A percentile compares a stretch with the other conserved stretches of the same genome.
Evolutionary conservation across 2,888 invertebrate species (phyloP).

Genomic region (Mellilla xanthometata): DNA sequence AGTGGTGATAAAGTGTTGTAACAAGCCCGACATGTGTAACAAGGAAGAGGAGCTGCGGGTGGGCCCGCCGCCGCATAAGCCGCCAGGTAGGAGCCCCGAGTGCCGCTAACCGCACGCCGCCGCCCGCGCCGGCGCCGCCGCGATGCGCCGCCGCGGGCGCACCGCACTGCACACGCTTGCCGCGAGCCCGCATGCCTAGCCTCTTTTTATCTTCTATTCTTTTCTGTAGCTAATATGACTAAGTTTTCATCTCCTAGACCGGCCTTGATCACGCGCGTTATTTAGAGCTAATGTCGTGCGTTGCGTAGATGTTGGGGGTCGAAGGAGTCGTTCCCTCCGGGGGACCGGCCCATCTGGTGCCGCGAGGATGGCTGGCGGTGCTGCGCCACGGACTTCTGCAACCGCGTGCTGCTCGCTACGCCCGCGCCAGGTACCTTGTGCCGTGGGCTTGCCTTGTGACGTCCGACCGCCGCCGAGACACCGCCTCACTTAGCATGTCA

Average conservation of each 20-base stretch:
- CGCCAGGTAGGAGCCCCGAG: conserved; percentile 84
- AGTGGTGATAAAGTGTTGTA: conserved; percentile 92
- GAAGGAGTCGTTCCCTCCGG: conserved; percentile 83
- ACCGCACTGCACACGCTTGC: conserved; percentile 46
- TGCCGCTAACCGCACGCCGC: conserved; percentile 47
- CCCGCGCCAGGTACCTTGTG: conserved; percentile 69
- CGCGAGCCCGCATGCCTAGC: conserved; percentile 70
- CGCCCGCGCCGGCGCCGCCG: conserved; percentile 15
- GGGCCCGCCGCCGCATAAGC: conserved; percentile 84
- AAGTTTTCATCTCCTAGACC: conserved; percentile 67
- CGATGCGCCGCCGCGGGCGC: conserved; percentile 28
- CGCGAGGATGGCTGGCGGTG: conserved; percentile 79
- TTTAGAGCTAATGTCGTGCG: conserved; percentile 56
- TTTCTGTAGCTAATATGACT: conserved; percentile 60
- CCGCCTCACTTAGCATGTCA: conserved; percentile 39
- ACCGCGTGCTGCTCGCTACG: conserved; percentile 56
- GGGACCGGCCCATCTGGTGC: conserved; percentile 84
- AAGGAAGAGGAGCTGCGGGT: conserved; percentile 86
- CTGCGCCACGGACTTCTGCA: conserved; percentile 89
- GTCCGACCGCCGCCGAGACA: conserved; percentile 45
- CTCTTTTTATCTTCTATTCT: conserved; percentile 42
- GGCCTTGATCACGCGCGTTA: conserved; percentile 72
- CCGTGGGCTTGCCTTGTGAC: conserved; percentile 72
- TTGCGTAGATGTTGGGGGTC: conserved; percentile 84
- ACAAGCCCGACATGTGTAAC: conserved; percentile 89